Percentiles rank a stretch among this genome's conserved stretches.
Evolutionary conservation across 2,888 invertebrate species (phyloP).

Genomic region (Seira sanloemensis): DNA sequence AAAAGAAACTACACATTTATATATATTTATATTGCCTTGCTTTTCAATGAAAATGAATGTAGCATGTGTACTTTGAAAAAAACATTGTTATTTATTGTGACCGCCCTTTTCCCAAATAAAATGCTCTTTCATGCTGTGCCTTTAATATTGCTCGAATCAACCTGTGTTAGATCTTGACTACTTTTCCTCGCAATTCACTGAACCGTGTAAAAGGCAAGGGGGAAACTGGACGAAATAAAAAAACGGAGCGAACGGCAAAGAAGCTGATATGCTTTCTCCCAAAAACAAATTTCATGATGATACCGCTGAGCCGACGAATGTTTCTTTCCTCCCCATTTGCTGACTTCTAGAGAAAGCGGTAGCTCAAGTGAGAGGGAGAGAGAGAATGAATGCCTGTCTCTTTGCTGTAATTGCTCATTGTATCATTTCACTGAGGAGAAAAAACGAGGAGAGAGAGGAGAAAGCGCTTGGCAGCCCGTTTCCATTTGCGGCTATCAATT

Average conservation of each 20-base stretch:
- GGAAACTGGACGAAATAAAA: slow-evolving; percentile 13
- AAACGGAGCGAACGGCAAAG: background rate
- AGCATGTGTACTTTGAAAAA: slow-evolving; percentile 4
- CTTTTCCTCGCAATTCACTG: background rate
- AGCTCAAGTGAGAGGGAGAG: background rate
- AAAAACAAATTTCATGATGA: slow-evolving; percentile 17
- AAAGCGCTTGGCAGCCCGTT: background rate
- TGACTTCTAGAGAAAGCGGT: background rate
- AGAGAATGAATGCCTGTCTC: background rate
- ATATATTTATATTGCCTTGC: background rate
- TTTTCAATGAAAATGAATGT: slow-evolving; percentile 18
- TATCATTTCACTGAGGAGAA: slow-evolving; percentile 5
- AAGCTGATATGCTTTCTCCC: background rate
- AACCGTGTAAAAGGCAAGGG: slow-evolving; percentile 15
- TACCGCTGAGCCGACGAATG: slow-evolving; percentile 15
- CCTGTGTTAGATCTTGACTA: background rate
- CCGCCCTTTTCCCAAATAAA: slow-evolving; percentile 10
- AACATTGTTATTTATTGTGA: slow-evolving; percentile 13
- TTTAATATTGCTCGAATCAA: slow-evolving; percentile 11
- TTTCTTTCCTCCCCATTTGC: slow-evolving; percentile 15
- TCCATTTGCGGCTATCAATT: slow-evolving; percentile 19
- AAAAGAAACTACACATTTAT: background rate
- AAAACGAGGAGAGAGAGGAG: background rate
- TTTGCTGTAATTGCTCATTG: slow-evolving; percentile 11
- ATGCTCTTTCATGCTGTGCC: slow-evolving; percentile 11